phyloP scores from a whole-genome alignment of 2,888 invertebrate genomes.

The Meiosimyza decipiens region DNA sequence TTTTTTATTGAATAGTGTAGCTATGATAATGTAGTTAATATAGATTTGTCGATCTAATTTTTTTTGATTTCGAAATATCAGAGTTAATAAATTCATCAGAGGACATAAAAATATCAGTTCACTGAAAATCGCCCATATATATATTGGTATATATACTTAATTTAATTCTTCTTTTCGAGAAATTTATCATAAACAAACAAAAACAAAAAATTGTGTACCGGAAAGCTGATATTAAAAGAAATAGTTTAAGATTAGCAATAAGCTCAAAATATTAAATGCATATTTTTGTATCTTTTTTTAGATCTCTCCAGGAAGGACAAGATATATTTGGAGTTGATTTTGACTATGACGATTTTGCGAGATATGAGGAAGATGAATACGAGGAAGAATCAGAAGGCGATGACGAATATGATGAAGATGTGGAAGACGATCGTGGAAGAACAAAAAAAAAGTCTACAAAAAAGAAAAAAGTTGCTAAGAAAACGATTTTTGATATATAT shows the following conservation, averaged over 20 bases:
- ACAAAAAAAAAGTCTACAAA: constrained; percentile 80
- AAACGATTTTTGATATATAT: constrained; percentile 93
- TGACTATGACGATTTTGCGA: constrained; percentile 90
- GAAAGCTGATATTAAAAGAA: too few species aligned
- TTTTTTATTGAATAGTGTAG: too few species aligned
- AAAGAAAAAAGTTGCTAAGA: constrained; percentile 79
- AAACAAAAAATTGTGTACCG: neutral
- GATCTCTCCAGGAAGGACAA: constrained; percentile 95
- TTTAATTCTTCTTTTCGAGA: neutral
- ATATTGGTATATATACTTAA: too few species aligned
- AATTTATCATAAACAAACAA: neutral
- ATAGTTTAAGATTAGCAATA: neutral
- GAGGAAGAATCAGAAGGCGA: constrained; percentile 81
- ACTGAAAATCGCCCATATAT: too few species aligned
- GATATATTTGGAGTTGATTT: constrained; percentile 99
- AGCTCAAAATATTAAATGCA: neutral
- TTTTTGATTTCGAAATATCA: too few species aligned
- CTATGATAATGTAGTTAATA: too few species aligned
- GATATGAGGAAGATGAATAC: constrained; percentile 84
- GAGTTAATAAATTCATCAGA: too few species aligned
- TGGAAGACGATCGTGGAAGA: constrained; percentile 73
- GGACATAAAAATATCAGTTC: too few species aligned
- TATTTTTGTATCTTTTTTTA: constrained; percentile 57
- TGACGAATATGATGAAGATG: constrained; percentile 84
- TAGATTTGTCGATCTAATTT: too few species aligned